Evolutionary conservation across 1,140 invertebrate species (phyloP), one percentile per base, ranked within the genome.

Genomic region (Hycleus cichorii): DNA sequence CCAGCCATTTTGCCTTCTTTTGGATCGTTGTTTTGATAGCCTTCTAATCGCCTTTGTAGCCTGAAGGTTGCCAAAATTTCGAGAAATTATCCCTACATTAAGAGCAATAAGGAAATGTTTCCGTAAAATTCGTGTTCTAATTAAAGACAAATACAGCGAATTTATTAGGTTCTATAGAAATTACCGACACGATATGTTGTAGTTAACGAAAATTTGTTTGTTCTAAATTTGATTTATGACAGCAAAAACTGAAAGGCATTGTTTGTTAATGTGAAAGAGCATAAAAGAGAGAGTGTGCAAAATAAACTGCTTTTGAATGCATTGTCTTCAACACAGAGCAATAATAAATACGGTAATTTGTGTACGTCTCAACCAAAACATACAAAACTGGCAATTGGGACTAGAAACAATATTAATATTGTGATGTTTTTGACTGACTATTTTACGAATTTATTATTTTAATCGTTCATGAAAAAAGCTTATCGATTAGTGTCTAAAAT

Each of bases 311-410:
- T 47, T 8, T 52, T 47, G 43, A 53, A 45, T 43, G 59, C 47
- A 60, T 60, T 60, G 59, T 60, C 59, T 60, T 60, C 25, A n/a
- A 18, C 18, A 18, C 18, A 18, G 18, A 18, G 18, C 18, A 18
- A 27, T 46, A 51, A 48, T 55, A 47, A 59, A 59, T 59, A 60
- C 51, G 46, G 57, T 60, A 57, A 60, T 60, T 60, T 53, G 57
- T 57, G 47, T 53, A 47, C 53, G 53, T 47, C 51, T 38, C 32
- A 32, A 32, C 7, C 7, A 32, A 32, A 18, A 43, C 26, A 50
- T 57, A 39, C 53, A 47, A 18, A 18, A 18, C 18, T 18, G 18
- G 18, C 18, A 18, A 18, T 18, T 18, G 18, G 18, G 18, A 18
- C 18, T 18, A 18, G 18, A 18, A 10, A 38, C 51, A 26, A 39